Conservation (phyloP, 2,888 invertebrate species). For the Pecten maximus region DNA sequence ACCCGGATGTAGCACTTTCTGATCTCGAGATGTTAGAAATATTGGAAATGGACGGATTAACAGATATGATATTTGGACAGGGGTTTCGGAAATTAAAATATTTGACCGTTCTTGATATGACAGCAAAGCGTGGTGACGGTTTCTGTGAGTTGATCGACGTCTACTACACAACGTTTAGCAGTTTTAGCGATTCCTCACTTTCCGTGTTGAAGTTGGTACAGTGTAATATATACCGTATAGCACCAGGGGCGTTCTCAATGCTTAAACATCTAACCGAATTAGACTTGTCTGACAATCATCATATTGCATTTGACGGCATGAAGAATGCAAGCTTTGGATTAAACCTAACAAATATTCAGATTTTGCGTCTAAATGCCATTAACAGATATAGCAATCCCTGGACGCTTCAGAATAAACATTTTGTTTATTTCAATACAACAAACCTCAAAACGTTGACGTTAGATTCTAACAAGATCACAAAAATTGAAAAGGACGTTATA, state of each 20-base stretch:
- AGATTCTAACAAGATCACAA: background rate
- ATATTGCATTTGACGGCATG: background rate
- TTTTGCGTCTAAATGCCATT: background rate
- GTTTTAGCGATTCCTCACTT: background rate
- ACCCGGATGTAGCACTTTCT: background rate
- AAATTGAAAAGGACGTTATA: background rate
- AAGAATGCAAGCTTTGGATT: background rate
- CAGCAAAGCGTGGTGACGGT: background rate
- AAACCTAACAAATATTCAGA: background rate
- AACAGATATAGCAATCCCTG: background rate
- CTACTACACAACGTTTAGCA: background rate
- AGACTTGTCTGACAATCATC: background rate
- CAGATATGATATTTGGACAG: background rate
- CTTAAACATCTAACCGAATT: background rate
- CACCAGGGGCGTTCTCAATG: constrained; percentile 13
- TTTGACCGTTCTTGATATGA: background rate
- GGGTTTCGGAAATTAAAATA: background rate
- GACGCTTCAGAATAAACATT: background rate
- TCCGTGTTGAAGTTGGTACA: background rate
- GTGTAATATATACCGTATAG: background rate
- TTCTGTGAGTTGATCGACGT: background rate
- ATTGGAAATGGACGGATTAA: background rate
- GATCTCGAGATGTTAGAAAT: background rate
- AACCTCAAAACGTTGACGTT: background rate
- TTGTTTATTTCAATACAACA: background rate